These are phyloP conservation scores for Chrysaora quinquecirrha DNA, from an alignment of 30 jellyfish, hydroid and myxozoan species.

Conservation along the genomic window DNA sequence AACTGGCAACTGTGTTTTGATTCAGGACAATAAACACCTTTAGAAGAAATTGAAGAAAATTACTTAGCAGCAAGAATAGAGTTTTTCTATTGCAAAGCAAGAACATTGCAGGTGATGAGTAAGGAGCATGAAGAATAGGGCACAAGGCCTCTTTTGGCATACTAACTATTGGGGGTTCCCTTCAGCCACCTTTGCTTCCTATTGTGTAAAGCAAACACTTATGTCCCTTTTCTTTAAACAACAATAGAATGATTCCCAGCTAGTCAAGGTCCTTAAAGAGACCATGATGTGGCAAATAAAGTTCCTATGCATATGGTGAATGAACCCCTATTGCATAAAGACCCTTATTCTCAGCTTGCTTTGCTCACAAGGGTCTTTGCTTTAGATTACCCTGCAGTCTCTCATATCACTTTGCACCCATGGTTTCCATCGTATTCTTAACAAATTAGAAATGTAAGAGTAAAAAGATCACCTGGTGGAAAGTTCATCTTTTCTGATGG, in stretches of 20 bases:
- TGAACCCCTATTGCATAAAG: too few species aligned
- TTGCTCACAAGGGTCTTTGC: too few species aligned
- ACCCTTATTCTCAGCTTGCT: too few species aligned
- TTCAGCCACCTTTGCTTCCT: neutral
- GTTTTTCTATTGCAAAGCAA: neutral
- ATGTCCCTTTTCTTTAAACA: too few species aligned
- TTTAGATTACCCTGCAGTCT: too few species aligned
- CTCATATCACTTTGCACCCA: too few species aligned
- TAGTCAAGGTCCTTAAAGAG: too few species aligned
- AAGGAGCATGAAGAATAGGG: neutral
- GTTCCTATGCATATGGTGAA: too few species aligned
- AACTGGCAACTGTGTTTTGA: neutral
- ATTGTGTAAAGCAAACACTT: neutral
- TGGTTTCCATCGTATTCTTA: too few species aligned
- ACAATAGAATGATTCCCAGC: too few species aligned
- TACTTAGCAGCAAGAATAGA: neutral
- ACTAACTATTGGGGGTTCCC: neutral
- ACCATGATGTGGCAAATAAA: too few species aligned
- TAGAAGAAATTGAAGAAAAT: neutral
- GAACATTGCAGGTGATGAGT: neutral
- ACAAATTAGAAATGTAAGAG: too few species aligned
- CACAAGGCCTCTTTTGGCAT: neutral
- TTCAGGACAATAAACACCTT: constrained; percentile 15
- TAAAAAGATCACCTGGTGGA: neutral
- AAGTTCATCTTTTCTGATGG: neutral